These are phyloP conservation scores for Tribolium madens DNA, from an alignment of 1,140 invertebrate genomes.

Conservation along the genomic window DNA sequence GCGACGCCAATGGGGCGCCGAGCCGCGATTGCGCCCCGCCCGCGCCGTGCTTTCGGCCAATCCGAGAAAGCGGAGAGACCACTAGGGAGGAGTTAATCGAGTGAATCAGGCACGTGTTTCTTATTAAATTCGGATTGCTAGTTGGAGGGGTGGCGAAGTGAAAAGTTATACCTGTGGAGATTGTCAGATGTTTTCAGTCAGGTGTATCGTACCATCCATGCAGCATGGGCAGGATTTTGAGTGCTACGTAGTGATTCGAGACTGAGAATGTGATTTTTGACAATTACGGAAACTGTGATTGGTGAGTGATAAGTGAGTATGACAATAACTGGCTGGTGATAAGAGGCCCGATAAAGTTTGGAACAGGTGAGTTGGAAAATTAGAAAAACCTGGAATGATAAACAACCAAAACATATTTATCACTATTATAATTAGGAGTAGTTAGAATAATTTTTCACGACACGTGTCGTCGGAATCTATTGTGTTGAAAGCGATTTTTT, in stretches of 20 bases:
- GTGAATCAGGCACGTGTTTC: slow-evolving; percentile 45
- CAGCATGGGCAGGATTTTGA: slow-evolving; percentile 18
- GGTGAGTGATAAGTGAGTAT: slow-evolving; percentile 16
- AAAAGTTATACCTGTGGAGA: slow-evolving; percentile 45
- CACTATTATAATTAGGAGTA: neutral
- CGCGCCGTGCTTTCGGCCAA: neutral
- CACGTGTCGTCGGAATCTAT: neutral
- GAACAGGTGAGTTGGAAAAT: neutral
- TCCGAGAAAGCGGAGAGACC: neutral
- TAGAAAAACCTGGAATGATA: neutral
- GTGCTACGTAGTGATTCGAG: slow-evolving; percentile 14
- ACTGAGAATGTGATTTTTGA: slow-evolving; percentile 4
- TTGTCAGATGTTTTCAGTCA: slow-evolving; percentile 43
- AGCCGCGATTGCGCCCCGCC: neutral
- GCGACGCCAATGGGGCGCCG: neutral
- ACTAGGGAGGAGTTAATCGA: slow-evolving; percentile 11
- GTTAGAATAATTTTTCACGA: neutral
- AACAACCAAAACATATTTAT: neutral
- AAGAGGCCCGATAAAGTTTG: neutral
- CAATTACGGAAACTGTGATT: neutral
- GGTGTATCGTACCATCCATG: slow-evolving; percentile 38
- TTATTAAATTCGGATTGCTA: slow-evolving; percentile 33
- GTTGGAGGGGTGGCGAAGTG: slow-evolving; percentile 20
- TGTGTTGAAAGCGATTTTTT: neutral
- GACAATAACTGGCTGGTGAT: neutral